Evolutionary conservation across 2,113 vertebrate species (phyloP), one percentile per base, ranked within the genome.

Genomic region (Haemorhous mexicanus): DNA sequence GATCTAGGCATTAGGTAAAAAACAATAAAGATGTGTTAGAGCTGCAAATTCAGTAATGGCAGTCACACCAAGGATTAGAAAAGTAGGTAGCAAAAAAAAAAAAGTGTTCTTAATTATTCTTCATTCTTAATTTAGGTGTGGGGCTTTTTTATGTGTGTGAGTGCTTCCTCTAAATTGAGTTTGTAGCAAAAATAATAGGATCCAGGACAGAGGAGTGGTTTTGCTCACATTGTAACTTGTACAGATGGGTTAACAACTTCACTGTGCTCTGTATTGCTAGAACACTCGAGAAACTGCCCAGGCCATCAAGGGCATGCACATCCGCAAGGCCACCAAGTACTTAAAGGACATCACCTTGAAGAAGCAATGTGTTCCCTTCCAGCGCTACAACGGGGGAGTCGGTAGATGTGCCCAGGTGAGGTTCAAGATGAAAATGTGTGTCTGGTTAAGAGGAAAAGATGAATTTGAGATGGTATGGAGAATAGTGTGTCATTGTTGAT

Each of bases 271-370:
- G 11, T 35, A 24, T 66, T 75, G 18, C 16, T 76, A 99, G 99
- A 99, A 99, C 96, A 99, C 99, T 23, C 98, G 99, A 90, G 99
- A 99, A 98, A 99, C 99, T 0, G 99, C 99, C 13, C 99, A 99
- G 96, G 98, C 99, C 96, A 99, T 99, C 97, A 99, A 99, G 78
- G 99, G 99, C 77, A 99, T 99, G 99, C 99, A 99, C 97, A 99
- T 99, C 96, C 98, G 99, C 62, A 99, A 99, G 95, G 99, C 99
- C 77, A 99, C 98, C 97, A 99, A 99, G 94, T 99, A 99, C 95
- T 96, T 99, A 93, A 98, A 99, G 85, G 99, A 99, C 3, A 97
- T 98, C 82, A 97, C 98, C 9, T 96, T 99, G 59, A 98, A 99
- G 97, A 99, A 98, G 80, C 99, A 99, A 41, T 99, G 99, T 2